Conservation (phyloP, 2,113 vertebrate genomes). For the Copsychus sechellarum region DNA sequence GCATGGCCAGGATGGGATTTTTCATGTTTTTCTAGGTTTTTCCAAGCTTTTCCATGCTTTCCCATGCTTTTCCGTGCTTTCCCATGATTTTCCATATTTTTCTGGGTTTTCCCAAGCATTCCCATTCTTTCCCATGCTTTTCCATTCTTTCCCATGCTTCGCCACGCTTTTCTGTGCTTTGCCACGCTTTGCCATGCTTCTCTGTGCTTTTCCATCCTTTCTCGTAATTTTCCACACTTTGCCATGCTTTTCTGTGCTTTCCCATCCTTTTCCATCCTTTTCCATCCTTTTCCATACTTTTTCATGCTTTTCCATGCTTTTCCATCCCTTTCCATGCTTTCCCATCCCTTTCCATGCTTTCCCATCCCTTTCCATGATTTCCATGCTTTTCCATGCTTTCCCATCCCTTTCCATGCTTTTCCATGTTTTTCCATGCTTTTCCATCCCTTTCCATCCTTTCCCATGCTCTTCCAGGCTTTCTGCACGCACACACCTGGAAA, state of each 20-base stretch:
- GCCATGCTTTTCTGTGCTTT: no score
- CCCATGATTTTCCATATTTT: no score
- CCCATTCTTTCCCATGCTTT: neutral
- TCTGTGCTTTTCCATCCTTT: neutral
- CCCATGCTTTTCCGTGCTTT: no score
- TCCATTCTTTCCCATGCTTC: neutral
- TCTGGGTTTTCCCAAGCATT: neutral
- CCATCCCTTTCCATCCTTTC: neutral
- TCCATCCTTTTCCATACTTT: neutral
- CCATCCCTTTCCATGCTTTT: neutral
- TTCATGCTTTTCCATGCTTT: neutral
- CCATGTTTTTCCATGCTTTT: neutral
- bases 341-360: neutral
- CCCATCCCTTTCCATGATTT: neutral
- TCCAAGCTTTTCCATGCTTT: neutral
- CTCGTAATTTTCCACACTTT: neutral
- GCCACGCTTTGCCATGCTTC: neutral
- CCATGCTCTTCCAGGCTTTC: neutral
- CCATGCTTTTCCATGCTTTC: neutral
- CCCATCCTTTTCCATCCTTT: neutral
- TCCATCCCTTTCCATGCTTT: neutral
- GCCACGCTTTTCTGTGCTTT: neutral
- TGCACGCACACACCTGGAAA: neutral
- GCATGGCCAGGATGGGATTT: neutral
- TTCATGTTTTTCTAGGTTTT: neutral